Evolutionary conservation across 2,113 vertebrate genomes (phyloP).

Genomic region (Microtus pennsylvanicus): DNA sequence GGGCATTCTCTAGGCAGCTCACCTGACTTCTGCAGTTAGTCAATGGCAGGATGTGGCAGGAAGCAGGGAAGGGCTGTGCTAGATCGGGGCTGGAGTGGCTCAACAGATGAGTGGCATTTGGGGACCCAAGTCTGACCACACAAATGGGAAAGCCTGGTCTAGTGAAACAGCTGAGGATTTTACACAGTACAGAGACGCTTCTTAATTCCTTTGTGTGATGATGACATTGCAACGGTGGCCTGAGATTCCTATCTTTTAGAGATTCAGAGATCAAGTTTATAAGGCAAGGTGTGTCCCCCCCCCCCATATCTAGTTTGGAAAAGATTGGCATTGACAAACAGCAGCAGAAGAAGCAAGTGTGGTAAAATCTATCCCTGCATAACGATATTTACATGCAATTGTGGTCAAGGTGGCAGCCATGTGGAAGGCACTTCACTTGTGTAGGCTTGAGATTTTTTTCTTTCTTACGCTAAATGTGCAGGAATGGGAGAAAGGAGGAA

Average conservation of each 20-base stretch:
- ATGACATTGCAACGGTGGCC: neutral
- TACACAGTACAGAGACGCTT: neutral
- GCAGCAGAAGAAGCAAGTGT: neutral
- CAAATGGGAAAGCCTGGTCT: neutral
- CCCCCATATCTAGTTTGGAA: neutral
- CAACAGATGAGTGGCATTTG: neutral
- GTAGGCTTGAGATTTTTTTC: slow-evolving; percentile 25
- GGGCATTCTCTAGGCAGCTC: neutral
- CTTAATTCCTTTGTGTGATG: neutral
- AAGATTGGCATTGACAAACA: slow-evolving; percentile 20
- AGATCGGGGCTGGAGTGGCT: neutral
- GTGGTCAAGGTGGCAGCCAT: neutral
- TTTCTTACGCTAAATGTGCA: slow-evolving; percentile 7
- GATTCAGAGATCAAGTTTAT: neutral
- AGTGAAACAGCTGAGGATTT: slow-evolving; percentile 3
- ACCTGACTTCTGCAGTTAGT: neutral
- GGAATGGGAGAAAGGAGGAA: neutral
- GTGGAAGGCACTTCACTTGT: neutral
- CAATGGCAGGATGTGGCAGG: neutral
- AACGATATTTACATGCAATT: neutral
- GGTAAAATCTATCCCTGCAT: neutral
- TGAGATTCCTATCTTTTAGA: slow-evolving; percentile 25
- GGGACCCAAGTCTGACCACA: neutral
- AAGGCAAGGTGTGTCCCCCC: neutral
- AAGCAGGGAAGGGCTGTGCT: neutral